phyloP scores from a whole-genome alignment of 2,797 vertebrate species.

The Lepilemur ruficaudatus region DNA sequence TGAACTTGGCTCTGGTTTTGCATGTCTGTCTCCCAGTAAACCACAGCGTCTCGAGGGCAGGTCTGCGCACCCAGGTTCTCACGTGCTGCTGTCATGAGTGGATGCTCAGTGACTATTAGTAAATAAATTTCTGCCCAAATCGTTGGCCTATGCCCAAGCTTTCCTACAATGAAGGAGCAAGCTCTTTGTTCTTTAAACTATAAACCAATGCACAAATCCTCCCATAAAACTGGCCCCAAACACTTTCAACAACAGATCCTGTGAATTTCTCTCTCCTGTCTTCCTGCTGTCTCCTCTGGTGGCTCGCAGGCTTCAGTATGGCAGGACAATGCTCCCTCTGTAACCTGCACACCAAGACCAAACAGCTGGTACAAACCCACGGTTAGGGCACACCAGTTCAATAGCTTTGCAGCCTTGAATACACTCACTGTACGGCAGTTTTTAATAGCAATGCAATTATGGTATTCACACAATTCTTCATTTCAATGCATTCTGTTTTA shows the following conservation, averaged over 20 bases:
- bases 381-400: background rate
- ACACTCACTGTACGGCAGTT: background rate
- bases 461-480: background rate
- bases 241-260: background rate
- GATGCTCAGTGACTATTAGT: background rate
- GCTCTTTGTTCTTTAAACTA: slow-evolving; percentile 1
- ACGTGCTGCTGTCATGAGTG: background rate
- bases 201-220: background rate
- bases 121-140: background rate
- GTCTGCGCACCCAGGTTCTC: background rate
- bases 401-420: background rate
- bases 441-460: background rate
- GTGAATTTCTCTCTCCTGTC: background rate
- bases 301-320: background rate
- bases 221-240: background rate
- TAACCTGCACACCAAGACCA: background rate
- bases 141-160: background rate
- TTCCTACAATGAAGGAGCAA: background rate
- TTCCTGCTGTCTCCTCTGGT: background rate
- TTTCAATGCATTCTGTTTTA: background rate
- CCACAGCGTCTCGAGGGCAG: background rate
- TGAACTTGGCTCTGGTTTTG: background rate
- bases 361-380: background rate
- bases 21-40: background rate
- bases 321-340: background rate